Base-by-base conservation (phyloP, 2,113 vertebrate species). In the Ceyx margarethae region DNA sequence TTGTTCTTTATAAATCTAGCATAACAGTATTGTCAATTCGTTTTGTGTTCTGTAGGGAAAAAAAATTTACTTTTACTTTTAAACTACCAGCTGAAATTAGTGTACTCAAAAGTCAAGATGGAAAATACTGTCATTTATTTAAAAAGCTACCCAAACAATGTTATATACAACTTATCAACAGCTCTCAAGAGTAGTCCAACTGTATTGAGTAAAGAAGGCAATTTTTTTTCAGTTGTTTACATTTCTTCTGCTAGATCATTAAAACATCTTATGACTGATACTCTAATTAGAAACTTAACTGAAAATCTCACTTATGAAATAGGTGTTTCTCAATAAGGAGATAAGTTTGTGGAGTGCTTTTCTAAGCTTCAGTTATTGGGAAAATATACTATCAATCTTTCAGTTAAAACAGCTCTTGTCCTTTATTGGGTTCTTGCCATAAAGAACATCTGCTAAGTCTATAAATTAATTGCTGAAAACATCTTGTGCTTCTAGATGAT, bases 391-490 rank as follows among this genome's bases (percentile, higher is more conserved):
- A 22, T 5, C 33, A 84, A 11, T 45, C 42, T 81, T 84, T 75
- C 61, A 54, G n/a, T 56, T 56, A 81, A 42, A 88, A 75, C 23
- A 78, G 25, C 37, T 90, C 83, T 78, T 69, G 40, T 81, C 26
- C 57, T 75, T 89, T 81, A 42, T 11, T 90, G 86, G 61, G 53
- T 91, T 93, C 45, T 89, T 4, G 58, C 86, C 77, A 95, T 45
- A 86, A 85, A 0, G 5, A 86, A 81, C 88, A 94, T 85, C 87
- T 95, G 93, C 37, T 76, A 66, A 62, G 46, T 79, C 78, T 81
- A 92, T 76, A 87, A 95, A 95, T 91, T 94, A 93, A 90, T 90
- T 86, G 83, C 64, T 77, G 58, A 91, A 95, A 90, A 91, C 71
- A 80, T 85, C 71, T 89, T 85, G 78, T 87, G 64, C 85, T 90